Base-by-base conservation (phyloP, 35 echinoderm and acorn worm species). In the Amphiura filiformis region DNA sequence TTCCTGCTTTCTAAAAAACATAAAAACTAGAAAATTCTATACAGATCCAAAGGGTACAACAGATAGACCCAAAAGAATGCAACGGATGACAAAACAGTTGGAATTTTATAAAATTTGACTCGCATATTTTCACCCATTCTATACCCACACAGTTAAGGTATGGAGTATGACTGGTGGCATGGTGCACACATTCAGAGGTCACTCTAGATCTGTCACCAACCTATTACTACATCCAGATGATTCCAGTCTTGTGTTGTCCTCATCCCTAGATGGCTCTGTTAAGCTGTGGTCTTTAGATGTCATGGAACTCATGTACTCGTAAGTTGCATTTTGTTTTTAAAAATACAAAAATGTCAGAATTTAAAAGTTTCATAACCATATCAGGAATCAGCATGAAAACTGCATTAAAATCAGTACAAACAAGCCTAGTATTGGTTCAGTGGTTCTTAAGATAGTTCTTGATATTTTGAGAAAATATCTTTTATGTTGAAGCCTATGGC, bases 101-200 rank as follows among this genome's bases (percentile, higher is more conserved):
- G n/a, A n/a, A n/a, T n/a, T n/a, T n/a, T n/a, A n/a, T n/a, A n/a
- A n/a, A n/a, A n/a, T n/a, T n/a, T n/a, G n/a, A n/a, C n/a, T n/a
- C n/a, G n/a, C n/a, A n/a, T n/a, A n/a, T n/a, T n/a, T n/a, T n/a
- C n/a, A n/a, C n/a, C n/a, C n/a, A n/a, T n/a, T n/a, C n/a, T n/a
- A n/a, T n/a, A n/a, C n/a, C n/a, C n/a, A n/a, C n/a, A n/a, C 83
- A 98, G 96, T 98, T 13, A 99, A 99, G 86, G 96, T 99, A 31
- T 99, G 96, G 96, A 99, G 93, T 52, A 77, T 99, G 87, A 99
- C 90, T 84, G 96, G 96, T 20, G 96, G 93, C 1, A 80, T 90
- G 56, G 90, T 95, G 28, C 89, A 91, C 65, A 94, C 93, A 56
- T 99, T 99, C 88, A 65, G 96, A 76, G 90, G 93, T 76, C 96